Percentiles rank a stretch among this genome's conserved stretches.
phyloP scores from a whole-genome alignment of 1,140 invertebrate genomes.

The Conus betulinus region DNA sequence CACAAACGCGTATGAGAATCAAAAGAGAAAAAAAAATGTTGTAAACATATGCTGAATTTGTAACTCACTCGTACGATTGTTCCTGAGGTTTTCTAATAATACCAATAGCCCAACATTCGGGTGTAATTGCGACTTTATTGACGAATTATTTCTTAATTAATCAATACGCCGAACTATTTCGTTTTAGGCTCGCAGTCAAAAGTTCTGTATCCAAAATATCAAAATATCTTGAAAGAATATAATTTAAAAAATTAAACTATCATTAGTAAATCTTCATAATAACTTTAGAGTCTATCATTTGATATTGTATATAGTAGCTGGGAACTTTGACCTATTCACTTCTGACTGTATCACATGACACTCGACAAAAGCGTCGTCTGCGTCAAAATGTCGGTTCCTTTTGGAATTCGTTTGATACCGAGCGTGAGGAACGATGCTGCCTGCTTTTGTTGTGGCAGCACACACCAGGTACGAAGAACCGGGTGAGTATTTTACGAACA shows the following conservation, averaged over 20 bases:
- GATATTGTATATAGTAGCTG: not conserved
- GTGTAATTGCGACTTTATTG: not conserved
- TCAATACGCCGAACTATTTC: not conserved
- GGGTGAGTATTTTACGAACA: too few species aligned
- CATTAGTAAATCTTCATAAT: not conserved
- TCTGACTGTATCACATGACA: slow-evolving; percentile 11
- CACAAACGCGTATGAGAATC: not conserved
- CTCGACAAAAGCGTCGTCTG: not conserved
- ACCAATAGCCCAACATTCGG: not conserved
- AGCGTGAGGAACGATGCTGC: not conserved
- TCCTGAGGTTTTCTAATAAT: not conserved
- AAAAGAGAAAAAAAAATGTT: not conserved
- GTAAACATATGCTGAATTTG: not conserved
- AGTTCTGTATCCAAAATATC: not conserved
- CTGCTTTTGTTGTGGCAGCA: not conserved
- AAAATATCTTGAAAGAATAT: not conserved
- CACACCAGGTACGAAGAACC: too few species aligned
- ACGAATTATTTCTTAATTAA: not conserved
- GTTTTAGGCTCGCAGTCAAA: not conserved
- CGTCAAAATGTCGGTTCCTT: slow-evolving; percentile 4
- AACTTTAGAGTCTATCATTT: not conserved
- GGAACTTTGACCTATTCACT: not conserved
- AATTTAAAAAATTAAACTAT: not conserved
- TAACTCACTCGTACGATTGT: not conserved
- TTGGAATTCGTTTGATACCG: not conserved